Evolutionary conservation across 2,888 invertebrate genomes (phyloP).

Genomic region (Buathra laborator): DNA sequence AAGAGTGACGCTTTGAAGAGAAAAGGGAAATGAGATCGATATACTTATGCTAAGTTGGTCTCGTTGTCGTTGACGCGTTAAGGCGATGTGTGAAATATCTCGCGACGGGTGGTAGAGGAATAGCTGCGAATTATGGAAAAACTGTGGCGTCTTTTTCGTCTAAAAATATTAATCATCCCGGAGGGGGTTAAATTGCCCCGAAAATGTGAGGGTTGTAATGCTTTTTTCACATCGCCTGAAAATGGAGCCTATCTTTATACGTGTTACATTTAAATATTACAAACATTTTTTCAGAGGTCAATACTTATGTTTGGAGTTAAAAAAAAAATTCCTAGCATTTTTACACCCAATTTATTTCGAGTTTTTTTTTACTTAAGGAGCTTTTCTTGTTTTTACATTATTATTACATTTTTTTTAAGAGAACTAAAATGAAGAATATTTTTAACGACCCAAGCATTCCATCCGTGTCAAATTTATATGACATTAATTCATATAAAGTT

Average conservation of each 20-base stretch:
- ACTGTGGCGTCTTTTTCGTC: neutral
- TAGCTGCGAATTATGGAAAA: neutral
- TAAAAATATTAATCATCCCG: neutral
- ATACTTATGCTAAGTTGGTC: neutral
- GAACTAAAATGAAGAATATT: neutral
- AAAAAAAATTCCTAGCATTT: neutral
- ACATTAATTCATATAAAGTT: neutral
- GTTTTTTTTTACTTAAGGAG: neutral
- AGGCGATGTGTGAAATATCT: neutral
- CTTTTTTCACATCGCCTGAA: too few species aligned
- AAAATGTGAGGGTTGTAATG: too few species aligned
- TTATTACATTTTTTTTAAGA: neutral
- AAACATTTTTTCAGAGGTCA: too few species aligned
- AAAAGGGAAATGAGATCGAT: slow-evolving; percentile 30
- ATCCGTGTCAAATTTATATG: neutral
- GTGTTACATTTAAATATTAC: too few species aligned
- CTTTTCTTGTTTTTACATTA: neutral
- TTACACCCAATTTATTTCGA: neutral
- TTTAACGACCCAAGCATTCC: neutral
- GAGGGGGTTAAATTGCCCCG: too few species aligned
- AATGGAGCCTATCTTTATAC: too few species aligned
- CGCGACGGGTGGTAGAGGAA: neutral
- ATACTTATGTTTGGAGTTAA: too few species aligned
- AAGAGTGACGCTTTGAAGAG: neutral
- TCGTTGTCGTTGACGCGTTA: neutral